Percentiles rank a stretch among this genome's conserved stretches.
Evolutionary conservation across 2,113 vertebrate genomes (phyloP).

Genomic region (Carettochelys insculpta): DNA sequence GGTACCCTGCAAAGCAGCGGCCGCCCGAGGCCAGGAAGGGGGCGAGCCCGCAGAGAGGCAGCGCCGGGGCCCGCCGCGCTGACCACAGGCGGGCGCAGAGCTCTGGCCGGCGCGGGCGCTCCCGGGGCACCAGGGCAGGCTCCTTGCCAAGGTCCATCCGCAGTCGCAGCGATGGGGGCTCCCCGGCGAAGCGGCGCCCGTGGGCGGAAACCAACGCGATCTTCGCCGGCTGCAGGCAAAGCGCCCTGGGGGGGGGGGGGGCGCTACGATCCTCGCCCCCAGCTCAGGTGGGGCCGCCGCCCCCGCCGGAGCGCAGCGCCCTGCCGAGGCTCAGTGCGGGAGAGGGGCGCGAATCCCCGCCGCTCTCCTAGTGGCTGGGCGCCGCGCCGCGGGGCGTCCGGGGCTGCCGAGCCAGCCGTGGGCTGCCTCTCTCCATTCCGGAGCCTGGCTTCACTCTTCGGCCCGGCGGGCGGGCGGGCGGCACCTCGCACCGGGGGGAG

Average conservation of each 20-base stretch:
- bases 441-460: background rate
- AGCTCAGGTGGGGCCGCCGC: constrained; percentile 22
- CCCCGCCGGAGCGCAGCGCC: background rate
- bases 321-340: background rate
- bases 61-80: background rate
- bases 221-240: constrained; percentile 74
- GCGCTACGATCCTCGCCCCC: constrained; percentile 33
- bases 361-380: constrained; percentile 50
- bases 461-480: constrained; percentile 3
- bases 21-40: background rate
- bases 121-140: constrained; percentile 66
- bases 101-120: constrained; percentile 47
- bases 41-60: background rate
- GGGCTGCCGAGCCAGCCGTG: constrained; percentile 38
- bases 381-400: constrained; percentile 48
- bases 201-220: constrained; percentile 81
- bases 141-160: constrained; percentile 82
- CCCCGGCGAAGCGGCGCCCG: constrained; percentile 72
- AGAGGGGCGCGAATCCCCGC: background rate
- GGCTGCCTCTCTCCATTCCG: constrained; percentile 54
- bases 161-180: constrained; percentile 77
- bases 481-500: too few relatives aligned
- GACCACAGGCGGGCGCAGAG: background rate
- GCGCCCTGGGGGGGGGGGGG: constrained; percentile 35
- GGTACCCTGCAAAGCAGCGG: constrained; percentile 36